Evolutionary conservation across 92 coral and sea anemone genomes (phyloP), one percentile per base, ranked within the genome.

Genomic region (Paragorgia papillata): DNA sequence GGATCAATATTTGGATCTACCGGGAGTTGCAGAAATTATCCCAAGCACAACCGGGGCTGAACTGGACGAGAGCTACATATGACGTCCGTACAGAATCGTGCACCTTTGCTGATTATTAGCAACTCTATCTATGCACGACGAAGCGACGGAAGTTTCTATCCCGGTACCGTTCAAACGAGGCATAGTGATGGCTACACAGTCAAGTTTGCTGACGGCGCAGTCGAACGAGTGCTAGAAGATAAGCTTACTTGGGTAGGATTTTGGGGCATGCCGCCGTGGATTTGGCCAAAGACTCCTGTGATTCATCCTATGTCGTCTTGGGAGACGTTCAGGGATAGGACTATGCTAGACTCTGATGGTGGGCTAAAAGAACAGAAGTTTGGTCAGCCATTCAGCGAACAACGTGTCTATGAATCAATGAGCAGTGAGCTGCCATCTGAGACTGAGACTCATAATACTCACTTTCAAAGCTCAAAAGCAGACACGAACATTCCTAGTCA

Each of bases 251-350:
- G 78, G 78, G 29, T 71, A 20, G 78, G 78, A 55, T 71, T 71
- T 71, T 71, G 78, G 78, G 78, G 78, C 0, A 7, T 71, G 28
- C 63, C 78, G 3, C 78, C 78, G 2, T 53, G 64, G 64, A 18
- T 4, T 22, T 71, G 78, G 78, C 78, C 78, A 9, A 37, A 24
- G 27, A 71, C 40, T 32, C 78, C 78, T 8, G 17, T 71, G 2
- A 58, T 71, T 30, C 78, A 71, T 9, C 20, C 64, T 9, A 35
- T 25, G 2, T 33, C 78, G 29, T 56, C 62, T 14, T 13, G 62
- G 29, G 30, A 17, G 58, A 37, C 4, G 4, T 37, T 37, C 6
- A 37, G 4, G 43, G 43, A 4, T 4, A 37, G 10, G 43, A 56
- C 30, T 56, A 2, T 56, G 29, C 3, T 56, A 22, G 31, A 8